Evolutionary conservation across 2,888 invertebrate species (phyloP).

Genomic region (Cryptosula pallasiana): DNA sequence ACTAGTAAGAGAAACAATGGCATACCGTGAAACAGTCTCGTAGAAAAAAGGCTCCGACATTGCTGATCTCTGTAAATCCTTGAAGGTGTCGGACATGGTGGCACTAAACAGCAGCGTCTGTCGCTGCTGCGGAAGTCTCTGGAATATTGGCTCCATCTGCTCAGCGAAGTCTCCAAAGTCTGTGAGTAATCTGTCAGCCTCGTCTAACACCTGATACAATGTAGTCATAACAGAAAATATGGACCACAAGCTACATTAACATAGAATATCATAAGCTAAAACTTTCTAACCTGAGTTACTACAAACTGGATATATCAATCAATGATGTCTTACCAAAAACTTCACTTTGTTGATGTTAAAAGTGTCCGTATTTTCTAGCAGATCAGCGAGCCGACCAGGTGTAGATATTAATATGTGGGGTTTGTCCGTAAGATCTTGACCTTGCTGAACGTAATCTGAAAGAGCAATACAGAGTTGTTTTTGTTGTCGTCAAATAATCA

Average conservation of each 20-base stretch:
- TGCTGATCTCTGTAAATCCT: conserved; percentile 63
- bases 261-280: no score
- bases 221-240: no score
- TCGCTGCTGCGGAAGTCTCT: conserved; percentile 69
- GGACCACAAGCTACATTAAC: no score
- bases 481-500: no score
- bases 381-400: conserved; percentile 89
- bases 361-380: conserved; percentile 71
- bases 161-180: conserved; percentile 52
- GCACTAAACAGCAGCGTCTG: conserved; percentile 88
- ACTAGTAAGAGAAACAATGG: no score
- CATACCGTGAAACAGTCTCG: conserved; percentile 63
- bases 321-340: conserved; percentile 44
- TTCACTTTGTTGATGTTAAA: conserved; percentile 49
- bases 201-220: conserved; percentile 81
- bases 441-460: conserved; percentile 73
- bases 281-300: no score
- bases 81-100: conserved; percentile 80
- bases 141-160: conserved; percentile 67
- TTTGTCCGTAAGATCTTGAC: conserved; percentile 70
- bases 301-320: no score
- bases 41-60: conserved; percentile 58
- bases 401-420: conserved; percentile 96
- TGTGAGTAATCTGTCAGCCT: conserved; percentile 79
- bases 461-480: no score